These are phyloP conservation scores for Sinonovacula constricta DNA, from an alignment of 1,140 invertebrate genomes.

Conservation along the genomic window DNA sequence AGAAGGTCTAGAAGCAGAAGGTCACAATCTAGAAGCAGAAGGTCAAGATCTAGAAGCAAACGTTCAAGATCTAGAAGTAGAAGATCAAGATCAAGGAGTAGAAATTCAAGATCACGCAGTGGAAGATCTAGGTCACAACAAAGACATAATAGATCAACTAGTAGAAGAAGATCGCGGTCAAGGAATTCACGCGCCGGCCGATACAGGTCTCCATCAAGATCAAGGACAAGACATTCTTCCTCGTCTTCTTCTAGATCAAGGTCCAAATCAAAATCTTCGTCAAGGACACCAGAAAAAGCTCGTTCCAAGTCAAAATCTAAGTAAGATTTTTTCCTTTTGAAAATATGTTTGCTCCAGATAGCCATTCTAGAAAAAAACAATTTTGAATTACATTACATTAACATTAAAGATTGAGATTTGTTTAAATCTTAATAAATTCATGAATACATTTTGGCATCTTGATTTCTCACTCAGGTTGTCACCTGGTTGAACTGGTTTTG, in stretches of 20 bases:
- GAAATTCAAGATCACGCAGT: too few species aligned
- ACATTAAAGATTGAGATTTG: too few species aligned
- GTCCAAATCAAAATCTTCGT: slow-evolving; percentile 52
- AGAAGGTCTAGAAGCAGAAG: background rate
- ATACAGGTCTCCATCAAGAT: slow-evolving; percentile 28
- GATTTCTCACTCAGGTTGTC: too few species aligned
- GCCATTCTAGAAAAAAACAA: too few species aligned
- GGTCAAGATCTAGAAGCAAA: slow-evolving; percentile 15
- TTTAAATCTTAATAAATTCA: too few species aligned
- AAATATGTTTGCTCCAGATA: too few species aligned
- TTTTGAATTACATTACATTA: too few species aligned
- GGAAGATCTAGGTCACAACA: background rate
- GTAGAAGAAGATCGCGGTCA: slow-evolving; percentile 6
- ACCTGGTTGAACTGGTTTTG: too few species aligned
- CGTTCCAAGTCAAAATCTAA: slow-evolving; percentile 63
- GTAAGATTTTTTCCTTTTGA: slow-evolving; percentile 10
- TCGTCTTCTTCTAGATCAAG: slow-evolving; percentile 55
- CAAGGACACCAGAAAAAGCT: slow-evolving; percentile 52
- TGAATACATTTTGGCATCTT: too few species aligned
- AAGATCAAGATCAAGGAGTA: slow-evolving; percentile 16
- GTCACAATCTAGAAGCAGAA: slow-evolving; percentile 13
- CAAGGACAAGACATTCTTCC: slow-evolving; percentile 58
- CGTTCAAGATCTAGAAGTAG: slow-evolving; percentile 8
- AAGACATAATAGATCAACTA: background rate
- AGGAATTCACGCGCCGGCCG: too few species aligned